Conservation (phyloP, 2,797 vertebrate genomes). For the Psittacula derbiana region DNA sequence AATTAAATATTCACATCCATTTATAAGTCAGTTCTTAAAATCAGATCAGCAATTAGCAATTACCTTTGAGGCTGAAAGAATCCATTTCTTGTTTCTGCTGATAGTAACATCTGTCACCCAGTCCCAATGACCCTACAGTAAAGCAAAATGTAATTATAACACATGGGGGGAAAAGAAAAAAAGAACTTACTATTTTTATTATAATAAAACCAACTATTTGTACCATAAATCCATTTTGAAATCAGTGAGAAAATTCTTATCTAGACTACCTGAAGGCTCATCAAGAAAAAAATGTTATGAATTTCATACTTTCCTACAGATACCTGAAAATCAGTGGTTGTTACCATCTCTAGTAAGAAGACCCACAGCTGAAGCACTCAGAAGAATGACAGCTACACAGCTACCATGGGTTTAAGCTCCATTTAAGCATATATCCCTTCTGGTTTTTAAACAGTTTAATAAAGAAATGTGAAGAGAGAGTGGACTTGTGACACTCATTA, state of each 20-base stretch:
- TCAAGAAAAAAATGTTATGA: neutral
- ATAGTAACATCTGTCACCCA: slow-evolving; percentile 83
- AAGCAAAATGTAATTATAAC: neutral
- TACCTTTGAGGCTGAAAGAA: slow-evolving; percentile 83
- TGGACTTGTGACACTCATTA: neutral
- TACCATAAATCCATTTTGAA: neutral
- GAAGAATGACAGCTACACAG: neutral
- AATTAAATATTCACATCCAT: neutral
- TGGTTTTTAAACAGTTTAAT: neutral
- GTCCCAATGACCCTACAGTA: slow-evolving; percentile 78
- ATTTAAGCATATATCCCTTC: neutral
- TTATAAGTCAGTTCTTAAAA: neutral
- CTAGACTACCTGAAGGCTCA: neutral
- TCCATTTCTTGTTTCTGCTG: slow-evolving; percentile 73
- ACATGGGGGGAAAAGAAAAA: neutral
- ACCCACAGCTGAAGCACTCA: neutral
- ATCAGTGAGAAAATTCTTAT: neutral
- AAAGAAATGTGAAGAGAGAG: neutral
- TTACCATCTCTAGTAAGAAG: neutral
- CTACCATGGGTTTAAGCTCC: neutral
- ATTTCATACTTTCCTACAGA: neutral
- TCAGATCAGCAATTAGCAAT: neutral
- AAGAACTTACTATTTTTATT: neutral
- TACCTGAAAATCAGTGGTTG: neutral
- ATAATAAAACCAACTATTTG: neutral